Conservation (phyloP, 2,113 vertebrate genomes). For the Limanda limanda region DNA sequence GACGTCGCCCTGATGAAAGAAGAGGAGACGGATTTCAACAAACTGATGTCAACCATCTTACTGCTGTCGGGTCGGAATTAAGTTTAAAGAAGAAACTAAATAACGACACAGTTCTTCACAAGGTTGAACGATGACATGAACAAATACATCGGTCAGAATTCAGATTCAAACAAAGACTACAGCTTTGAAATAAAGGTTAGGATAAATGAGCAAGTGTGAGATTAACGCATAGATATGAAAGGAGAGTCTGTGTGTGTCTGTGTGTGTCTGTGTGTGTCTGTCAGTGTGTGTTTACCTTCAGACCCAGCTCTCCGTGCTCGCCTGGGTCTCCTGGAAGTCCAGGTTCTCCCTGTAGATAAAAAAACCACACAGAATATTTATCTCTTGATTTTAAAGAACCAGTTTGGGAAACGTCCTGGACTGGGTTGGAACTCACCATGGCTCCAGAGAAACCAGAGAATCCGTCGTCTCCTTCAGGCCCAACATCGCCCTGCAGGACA, state of each 20-base stretch:
- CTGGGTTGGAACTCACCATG: constrained; percentile 63
- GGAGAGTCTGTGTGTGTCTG: too few relatives aligned
- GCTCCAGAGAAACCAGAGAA: constrained; percentile 80
- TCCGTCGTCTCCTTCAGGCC: constrained; percentile 79
- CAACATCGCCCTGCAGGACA: constrained; percentile 71
- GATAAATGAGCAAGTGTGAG: too few relatives aligned
- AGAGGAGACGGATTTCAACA: not conserved
- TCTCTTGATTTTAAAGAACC: too few relatives aligned
- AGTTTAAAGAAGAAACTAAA: too few relatives aligned
- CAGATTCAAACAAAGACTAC: too few relatives aligned
- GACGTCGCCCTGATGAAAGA: constrained; percentile 63
- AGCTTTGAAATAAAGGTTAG: too few relatives aligned
- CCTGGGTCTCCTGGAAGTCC: constrained; percentile 78
- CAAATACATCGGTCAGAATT: too few relatives aligned
- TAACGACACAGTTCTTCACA: too few relatives aligned
- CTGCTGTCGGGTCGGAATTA: too few relatives aligned
- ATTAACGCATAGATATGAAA: too few relatives aligned
- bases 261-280: too few relatives aligned
- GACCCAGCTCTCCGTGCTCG: constrained; percentile 53
- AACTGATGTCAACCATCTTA: not conserved
- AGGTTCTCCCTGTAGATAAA: constrained; percentile 67
- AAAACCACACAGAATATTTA: not conserved
- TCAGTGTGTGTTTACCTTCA: constrained; percentile 69
- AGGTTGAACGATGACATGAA: too few relatives aligned
- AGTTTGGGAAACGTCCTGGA: not conserved